These are phyloP conservation scores for Branchellion lobata DNA, from an alignment of 2,888 invertebrate species.

Conservation along the genomic window DNA sequence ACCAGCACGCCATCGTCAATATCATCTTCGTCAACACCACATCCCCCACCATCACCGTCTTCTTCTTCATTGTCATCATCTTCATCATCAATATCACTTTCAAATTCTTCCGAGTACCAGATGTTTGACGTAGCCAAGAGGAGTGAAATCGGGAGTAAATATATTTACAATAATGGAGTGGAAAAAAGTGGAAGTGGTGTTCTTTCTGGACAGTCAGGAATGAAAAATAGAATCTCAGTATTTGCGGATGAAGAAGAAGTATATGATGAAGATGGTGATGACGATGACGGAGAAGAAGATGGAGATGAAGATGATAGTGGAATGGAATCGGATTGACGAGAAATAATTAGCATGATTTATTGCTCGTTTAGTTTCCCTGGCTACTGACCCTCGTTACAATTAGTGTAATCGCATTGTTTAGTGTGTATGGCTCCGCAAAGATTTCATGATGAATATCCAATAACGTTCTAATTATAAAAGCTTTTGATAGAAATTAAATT, in stretches of 20 bases:
- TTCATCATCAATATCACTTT: neutral
- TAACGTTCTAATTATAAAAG: no score
- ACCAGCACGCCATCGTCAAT: neutral
- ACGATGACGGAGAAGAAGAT: neutral
- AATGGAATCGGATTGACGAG: neutral
- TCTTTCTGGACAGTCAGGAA: no score
- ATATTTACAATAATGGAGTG: neutral
- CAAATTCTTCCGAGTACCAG: no score
- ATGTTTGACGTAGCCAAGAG: no score
- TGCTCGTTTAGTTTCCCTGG: no score
- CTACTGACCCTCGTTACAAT: no score
- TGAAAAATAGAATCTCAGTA: neutral
- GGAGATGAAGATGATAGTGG: neutral
- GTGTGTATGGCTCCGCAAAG: no score
- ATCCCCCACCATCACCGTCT: neutral
- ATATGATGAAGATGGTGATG: neutral
- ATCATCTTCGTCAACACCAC: constrained; percentile 12
- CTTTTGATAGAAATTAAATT: no score
- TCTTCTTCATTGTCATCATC: constrained; percentile 6
- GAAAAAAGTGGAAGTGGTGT: no score
- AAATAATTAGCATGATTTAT: no score
- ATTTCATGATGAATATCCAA: no score
- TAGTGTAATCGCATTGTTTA: no score
- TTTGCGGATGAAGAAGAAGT: neutral
- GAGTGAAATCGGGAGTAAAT: neutral